Evolutionary conservation across 1,140 invertebrate species (phyloP).

Genomic region (Apolygus lucorum): DNA sequence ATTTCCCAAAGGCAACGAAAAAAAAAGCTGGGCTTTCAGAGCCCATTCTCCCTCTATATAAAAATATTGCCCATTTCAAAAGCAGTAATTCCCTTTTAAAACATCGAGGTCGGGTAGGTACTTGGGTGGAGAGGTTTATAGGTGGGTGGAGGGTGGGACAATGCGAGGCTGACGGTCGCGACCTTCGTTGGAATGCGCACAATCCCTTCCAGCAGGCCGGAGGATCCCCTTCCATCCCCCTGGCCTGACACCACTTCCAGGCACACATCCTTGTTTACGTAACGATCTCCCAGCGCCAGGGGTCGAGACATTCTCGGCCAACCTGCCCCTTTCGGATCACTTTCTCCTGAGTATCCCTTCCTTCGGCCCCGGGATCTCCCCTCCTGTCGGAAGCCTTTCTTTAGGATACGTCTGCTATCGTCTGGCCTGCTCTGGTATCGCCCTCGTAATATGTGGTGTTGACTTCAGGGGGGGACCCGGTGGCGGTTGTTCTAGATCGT

Average conservation of each 20-base stretch:
- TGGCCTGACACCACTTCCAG: not conserved
- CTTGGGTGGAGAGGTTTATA: not conserved
- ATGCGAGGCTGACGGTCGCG: constrained; percentile 6
- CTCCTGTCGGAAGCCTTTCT: too few species aligned
- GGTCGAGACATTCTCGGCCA: constrained; percentile 5
- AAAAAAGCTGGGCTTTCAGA: too few species aligned
- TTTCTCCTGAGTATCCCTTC: not conserved
- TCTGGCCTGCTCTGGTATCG: too few species aligned
- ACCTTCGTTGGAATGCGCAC: constrained; percentile 13
- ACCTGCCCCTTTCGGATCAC: constrained; percentile 8
- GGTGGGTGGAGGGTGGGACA: not conserved
- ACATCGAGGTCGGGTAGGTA: not conserved
- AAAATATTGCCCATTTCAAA: too few species aligned
- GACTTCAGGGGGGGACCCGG: too few species aligned
- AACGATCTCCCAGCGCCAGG: not conserved
- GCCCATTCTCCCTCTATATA: too few species aligned
- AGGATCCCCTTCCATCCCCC: not conserved
- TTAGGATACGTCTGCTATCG: too few species aligned
- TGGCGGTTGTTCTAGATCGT: too few species aligned
- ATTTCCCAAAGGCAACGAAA: too few species aligned
- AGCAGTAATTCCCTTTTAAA: too few species aligned
- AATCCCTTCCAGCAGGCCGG: not conserved
- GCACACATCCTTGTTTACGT: constrained; percentile 11
- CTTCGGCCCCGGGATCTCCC: not conserved
- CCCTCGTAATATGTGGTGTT: too few species aligned